These are phyloP conservation scores for Vultur gryphus DNA, from an alignment of 2,797 vertebrate genomes.

Conservation along the genomic window DNA sequence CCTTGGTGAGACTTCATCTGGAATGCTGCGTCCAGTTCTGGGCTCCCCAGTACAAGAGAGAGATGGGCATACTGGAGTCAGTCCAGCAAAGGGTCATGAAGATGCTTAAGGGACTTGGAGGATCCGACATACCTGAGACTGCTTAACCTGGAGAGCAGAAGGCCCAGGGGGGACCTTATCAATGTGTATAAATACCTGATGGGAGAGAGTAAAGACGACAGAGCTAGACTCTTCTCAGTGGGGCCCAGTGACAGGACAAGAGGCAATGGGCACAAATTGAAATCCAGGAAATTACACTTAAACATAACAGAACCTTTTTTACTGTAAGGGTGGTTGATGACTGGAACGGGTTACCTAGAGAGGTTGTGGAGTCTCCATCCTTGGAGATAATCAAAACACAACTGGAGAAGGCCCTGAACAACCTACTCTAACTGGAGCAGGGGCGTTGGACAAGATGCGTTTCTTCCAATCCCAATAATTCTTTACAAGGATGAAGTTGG, in stretches of 20 bases:
- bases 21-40: background rate
- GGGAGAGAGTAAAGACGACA: background rate
- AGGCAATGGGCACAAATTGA: background rate
- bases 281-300: background rate
- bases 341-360: background rate
- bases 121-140: background rate
- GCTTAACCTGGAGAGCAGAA: background rate
- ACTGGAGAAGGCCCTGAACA: background rate
- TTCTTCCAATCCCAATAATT: background rate
- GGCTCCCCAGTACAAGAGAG: background rate
- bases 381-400: background rate
- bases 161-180: background rate
- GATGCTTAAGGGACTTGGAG: background rate
- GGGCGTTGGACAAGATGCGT: background rate
- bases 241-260: background rate
- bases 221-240: background rate
- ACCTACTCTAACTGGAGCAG: background rate
- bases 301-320: background rate
- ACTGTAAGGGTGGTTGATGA: background rate
- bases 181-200: background rate
- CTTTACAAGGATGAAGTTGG: background rate
- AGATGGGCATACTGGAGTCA: background rate
- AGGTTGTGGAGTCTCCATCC: background rate
- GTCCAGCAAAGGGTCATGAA: background rate
- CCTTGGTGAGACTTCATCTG: background rate